Base-by-base conservation (phyloP, 2,888 invertebrate species). In the Ochropacha duplaris region DNA sequence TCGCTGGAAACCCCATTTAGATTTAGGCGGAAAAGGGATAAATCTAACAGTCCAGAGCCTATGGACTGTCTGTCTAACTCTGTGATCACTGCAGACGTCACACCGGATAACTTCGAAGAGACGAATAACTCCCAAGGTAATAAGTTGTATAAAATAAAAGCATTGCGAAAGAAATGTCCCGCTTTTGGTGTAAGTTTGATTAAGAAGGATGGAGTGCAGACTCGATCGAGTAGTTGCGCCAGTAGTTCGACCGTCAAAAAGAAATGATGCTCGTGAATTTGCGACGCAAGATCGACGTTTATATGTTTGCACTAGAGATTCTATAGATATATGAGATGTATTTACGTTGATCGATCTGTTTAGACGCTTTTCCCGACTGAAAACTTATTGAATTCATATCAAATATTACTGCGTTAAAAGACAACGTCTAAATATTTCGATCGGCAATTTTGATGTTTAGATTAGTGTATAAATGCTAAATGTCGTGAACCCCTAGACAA, bases 71-170 rank as follows among this genome's bases (percentile, higher is more conserved):
- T 90, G 14, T 83, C 86, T 0, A 87, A 90, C 57, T 89, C 91
- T 0, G 77, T 90, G 0, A 88, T 91, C 49, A 88, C 91, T 0
- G 84, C 92, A 2, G 92, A 92, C 62, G 91, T 89, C 0, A 89
- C 91, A 0, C 88, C 90, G 0, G 93, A 92, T 11, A 90, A 92
- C 54, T 87, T 72, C 16, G 93, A 93, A 24, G 93, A 93, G 64
- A 86, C 89, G 0, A 86, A 81, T 49, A 90, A 93, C 62, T 93
- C 93, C 0, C 93, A 93, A 72, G 93, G 93, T 0, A 92, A 92
- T 61, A 92, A 92, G 62, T 66, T 93, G 9, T 93, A 92, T 65
- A 93, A 92, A 61, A 93, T 93, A 24, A 93, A 93, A 67, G 93
- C 93, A 22, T 64, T 92, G 51, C 72, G 93, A 49, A 92, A 92